Conservation (phyloP, 2,113 vertebrate species). For the Porphyrio hochstetteri region DNA sequence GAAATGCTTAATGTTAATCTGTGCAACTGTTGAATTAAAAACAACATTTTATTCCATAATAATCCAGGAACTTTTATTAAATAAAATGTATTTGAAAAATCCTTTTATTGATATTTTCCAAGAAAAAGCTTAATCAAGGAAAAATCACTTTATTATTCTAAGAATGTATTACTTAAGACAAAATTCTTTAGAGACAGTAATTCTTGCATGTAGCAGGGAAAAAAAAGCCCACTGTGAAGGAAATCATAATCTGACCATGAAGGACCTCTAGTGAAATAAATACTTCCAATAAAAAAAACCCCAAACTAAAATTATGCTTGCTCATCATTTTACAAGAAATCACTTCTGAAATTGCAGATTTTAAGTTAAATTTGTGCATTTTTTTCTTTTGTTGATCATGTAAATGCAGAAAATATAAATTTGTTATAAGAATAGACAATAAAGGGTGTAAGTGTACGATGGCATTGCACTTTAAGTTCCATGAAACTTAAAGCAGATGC, state of each 20-base stretch:
- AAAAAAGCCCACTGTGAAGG: background rate
- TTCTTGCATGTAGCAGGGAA: background rate
- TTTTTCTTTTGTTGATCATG: background rate
- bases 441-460: background rate
- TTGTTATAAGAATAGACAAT: background rate
- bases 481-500: background rate
- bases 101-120: background rate
- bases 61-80: background rate
- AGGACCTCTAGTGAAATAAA: constrained; percentile 46
- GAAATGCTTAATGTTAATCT: background rate
- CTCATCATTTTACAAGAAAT: background rate
- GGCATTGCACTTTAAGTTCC: background rate
- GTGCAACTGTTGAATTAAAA: background rate
- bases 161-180: background rate
- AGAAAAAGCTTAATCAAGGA: background rate
- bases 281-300: background rate
- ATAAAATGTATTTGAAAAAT: background rate
- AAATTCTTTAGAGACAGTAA: background rate
- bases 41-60: background rate
- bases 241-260: background rate
- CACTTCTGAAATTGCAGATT: background rate
- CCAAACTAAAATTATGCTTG: background rate
- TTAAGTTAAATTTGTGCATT: background rate
- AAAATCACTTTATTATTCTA: background rate
- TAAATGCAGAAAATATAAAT: background rate